Conservation (phyloP, 2,113 vertebrate species). For the Leptobrachium ailaonicum region DNA sequence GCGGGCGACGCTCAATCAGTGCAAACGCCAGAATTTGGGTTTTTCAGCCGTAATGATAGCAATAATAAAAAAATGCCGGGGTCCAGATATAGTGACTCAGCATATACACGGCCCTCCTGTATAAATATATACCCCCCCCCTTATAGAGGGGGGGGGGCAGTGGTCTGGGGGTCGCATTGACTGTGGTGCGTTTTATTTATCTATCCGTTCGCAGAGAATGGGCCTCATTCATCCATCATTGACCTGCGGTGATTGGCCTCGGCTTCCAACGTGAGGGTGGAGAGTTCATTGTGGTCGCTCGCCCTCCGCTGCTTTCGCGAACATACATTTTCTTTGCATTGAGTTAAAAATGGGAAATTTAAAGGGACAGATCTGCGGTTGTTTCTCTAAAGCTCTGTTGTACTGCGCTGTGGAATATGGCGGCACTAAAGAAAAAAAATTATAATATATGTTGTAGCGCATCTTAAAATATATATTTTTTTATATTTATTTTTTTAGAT, state of each 20-base stretch:
- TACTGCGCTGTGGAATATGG: too few species aligned
- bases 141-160: slow-evolving; percentile 50
- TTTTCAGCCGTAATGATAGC: slow-evolving; percentile 45
- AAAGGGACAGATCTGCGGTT: too few species aligned
- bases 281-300: slow-evolving; percentile 16
- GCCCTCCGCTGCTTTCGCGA: not conserved
- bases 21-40: slow-evolving; percentile 19
- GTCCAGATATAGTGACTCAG: slow-evolving; percentile 51
- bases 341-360: not conserved
- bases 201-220: slow-evolving; percentile 51
- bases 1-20: not conserved
- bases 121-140: slow-evolving; percentile 39
- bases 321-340: not conserved
- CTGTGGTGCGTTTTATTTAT: slow-evolving; percentile 46
- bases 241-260: not conserved
- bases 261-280: not conserved
- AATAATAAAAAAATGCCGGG: slow-evolving; percentile 20
- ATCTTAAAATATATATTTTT: too few species aligned
- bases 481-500: too few species aligned
- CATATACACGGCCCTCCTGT: slow-evolving; percentile 54
- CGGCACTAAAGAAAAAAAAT: too few species aligned
- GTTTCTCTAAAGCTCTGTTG: too few species aligned
- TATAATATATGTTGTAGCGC: too few species aligned
- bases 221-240: slow-evolving; percentile 8
- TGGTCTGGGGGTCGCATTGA: slow-evolving; percentile 39